Base-by-base conservation (phyloP, 1,140 invertebrate genomes). In the Streblospio benedicti region DNA sequence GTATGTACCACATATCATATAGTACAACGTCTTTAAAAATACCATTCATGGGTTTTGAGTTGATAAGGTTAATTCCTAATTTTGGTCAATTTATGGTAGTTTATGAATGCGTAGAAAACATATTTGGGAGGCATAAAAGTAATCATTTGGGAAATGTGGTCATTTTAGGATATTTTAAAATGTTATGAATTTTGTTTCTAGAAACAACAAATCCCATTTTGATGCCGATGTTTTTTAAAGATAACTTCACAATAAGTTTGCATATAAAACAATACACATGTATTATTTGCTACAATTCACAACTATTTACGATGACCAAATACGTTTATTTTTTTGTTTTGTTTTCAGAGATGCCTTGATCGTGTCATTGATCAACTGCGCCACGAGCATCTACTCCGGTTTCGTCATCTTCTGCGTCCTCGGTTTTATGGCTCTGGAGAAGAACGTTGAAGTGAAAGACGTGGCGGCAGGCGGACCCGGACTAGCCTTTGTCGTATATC, bases 351-450 rank as follows among this genome's bases (percentile, higher is more conserved):
- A 99, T 76, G 91, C 93, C 0, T 84, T 97, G 5, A 87, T 93
- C 76, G 91, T 98, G 5, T 92, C 92, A 25, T 74, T 95, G 38
- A 93, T 93, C 9, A 98, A 99, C 74, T 94, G 93, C 70, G 85
- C 88, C 52, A 98, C 96, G 0, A 97, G 93, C 4, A 89, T 99
- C 84, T 98, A 97, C 74, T 94, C 95, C 57, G 95, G 93, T 0
- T 88, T 98, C 49, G 94, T 98, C 2, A 93, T 99, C 6, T 99
- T 99, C 73, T 93, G 93, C 0, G 89, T 98, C 20, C 90, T 99
- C 57, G 96, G 95, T n/a, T 76, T 74, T 58, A 76, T 76, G 66
- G 75, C 74, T 0, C 49, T 65, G 18, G 71, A 74, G 57, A 77
- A 76, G 53, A 68, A 69, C 20, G 69, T 75, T 0, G 53, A 51